Base-by-base conservation (phyloP, 2,797 vertebrate species). In the Lutjanus argentimaculatus region DNA sequence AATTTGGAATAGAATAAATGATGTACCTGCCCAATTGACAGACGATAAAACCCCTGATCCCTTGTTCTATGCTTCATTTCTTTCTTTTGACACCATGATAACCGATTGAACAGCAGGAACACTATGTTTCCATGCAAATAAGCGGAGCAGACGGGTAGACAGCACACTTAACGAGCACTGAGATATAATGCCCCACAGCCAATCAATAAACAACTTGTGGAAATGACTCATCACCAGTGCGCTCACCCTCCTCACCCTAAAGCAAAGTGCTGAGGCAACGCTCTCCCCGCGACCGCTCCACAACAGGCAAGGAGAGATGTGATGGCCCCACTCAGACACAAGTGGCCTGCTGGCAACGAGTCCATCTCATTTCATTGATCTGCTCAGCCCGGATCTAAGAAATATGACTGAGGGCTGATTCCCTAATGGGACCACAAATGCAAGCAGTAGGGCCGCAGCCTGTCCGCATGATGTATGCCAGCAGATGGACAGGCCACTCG, bases 311-410 rank as follows among this genome's bases (percentile, higher is more conserved):
- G 77, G 62, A 42, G 78, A 74, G 73, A 86, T 16, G 75, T 67
- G 67, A 73, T 56, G 80, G 66, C 73, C 64, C 62, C 83, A 77
- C 83, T 88, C 87, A 88, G 72, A 83, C 80, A 80, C 82, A 59
- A 84, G 75, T 73, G 81, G 86, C 73, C 84, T 13, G 61, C 69
- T 87, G 85, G 88, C 90, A 86, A 82, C 64, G 22, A 84, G 68
- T 87, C 84, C 86, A 89, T 89, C 88, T 86, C 62, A 2, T 83
- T 77, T 78, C 84, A 95, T 93, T 85, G 91, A 94, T 94, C 90
- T 45, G 66, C 48, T 80, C 85, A 21, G 77, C 62, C 65, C 4
- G 2, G 67, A 84, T 87, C 68, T 63, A 76, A 91, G 91, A 93
- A 92, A 93, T 93, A 94, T 91, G 90, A 89, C 91, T 74, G 81